phyloP scores from a whole-genome alignment of 2,797 vertebrate genomes.

The Perodicticus potto region DNA sequence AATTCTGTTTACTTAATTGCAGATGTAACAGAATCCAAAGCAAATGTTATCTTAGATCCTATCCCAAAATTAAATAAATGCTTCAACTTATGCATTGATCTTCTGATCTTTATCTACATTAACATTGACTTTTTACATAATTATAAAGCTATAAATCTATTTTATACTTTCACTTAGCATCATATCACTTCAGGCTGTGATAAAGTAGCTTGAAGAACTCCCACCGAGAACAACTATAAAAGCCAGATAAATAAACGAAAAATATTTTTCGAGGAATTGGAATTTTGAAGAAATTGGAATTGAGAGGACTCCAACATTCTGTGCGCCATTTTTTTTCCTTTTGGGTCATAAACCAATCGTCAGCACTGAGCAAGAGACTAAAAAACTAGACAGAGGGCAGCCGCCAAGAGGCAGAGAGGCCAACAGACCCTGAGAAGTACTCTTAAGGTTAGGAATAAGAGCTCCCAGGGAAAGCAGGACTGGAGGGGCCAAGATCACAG shows the following conservation, averaged over 20 bases:
- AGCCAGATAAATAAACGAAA: neutral
- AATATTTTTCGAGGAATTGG: neutral
- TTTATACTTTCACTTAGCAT: slow-evolving; percentile 29
- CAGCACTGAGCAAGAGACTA: neutral
- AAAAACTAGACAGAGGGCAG: neutral
- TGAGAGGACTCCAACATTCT: neutral
- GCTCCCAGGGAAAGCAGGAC: neutral
- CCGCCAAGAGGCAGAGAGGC: neutral
- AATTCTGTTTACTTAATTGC: neutral
- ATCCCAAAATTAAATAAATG: slow-evolving; percentile 45
- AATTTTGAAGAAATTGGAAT: neutral
- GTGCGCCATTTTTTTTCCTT: neutral
- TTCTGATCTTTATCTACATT: slow-evolving; percentile 4
- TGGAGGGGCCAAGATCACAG: neutral
- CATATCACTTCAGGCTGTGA: neutral
- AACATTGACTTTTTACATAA: slow-evolving; percentile 43
- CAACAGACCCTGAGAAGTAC: neutral
- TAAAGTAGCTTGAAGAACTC: neutral
- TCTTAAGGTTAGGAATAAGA: neutral
- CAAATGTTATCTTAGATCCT: slow-evolving; percentile 21
- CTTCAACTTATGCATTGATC: slow-evolving; percentile 44
- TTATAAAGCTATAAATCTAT: slow-evolving; percentile 12
- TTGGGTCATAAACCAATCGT: neutral
- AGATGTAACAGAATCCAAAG: slow-evolving; percentile 2
- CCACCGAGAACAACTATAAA: neutral